phyloP scores from a whole-genome alignment of 2,888 invertebrate genomes.

The Uropetala carovei region DNA sequence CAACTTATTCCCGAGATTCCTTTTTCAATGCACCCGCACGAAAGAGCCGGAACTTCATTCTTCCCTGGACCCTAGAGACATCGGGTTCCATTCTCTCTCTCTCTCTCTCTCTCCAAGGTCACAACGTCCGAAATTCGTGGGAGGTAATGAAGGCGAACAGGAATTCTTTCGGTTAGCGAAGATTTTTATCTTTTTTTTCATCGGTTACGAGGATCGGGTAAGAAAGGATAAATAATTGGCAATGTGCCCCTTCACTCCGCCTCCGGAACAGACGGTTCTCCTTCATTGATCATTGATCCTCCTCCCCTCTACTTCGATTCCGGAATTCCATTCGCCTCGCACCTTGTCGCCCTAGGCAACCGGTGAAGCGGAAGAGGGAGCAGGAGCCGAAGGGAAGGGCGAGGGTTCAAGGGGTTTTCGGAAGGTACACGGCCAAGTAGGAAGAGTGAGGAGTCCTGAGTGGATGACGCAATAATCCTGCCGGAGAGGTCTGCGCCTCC shows the following conservation, averaged over 20 bases:
- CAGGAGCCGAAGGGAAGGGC: too few species aligned
- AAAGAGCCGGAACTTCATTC: not conserved
- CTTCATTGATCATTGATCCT: not conserved
- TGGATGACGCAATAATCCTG: constrained; percentile 61
- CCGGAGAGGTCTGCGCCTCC: not conserved
- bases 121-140: too few species aligned
- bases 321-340: constrained; percentile 45
- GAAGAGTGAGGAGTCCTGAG: constrained; percentile 53
- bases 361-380: constrained; percentile 34
- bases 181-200: not conserved
- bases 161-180: not conserved
- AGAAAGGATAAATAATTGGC: not conserved
- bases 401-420: constrained; percentile 24
- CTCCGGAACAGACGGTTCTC: not conserved
- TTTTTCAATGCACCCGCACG: not conserved
- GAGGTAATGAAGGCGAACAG: not conserved
- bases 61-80: not conserved
- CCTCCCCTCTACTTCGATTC: not conserved
- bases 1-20: not conserved
- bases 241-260: not conserved
- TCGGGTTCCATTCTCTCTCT: not conserved
- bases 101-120: not conserved
- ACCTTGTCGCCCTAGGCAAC: constrained; percentile 44
- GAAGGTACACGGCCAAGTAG: constrained; percentile 43
- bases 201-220: not conserved